These are phyloP conservation scores for Marcusenius ussheri DNA, from an alignment of 2,113 vertebrate species.

Conservation along the genomic window DNA sequence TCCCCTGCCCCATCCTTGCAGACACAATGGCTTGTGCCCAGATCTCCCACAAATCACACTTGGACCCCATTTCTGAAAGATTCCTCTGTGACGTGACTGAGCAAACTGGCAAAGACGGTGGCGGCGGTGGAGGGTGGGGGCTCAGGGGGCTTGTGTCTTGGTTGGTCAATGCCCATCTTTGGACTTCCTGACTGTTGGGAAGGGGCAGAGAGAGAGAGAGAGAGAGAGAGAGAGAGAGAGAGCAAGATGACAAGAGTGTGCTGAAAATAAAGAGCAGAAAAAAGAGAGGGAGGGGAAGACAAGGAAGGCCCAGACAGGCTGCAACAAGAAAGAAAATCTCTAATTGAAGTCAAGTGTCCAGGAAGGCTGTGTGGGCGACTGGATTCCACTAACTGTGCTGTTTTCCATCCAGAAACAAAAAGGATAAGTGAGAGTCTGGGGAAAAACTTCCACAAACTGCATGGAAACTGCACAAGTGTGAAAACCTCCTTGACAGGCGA, in stretches of 20 bases:
- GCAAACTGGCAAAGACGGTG: not conserved
- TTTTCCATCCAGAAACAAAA: conserved; percentile 51
- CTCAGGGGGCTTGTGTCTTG: not conserved
- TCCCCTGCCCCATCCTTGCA: not conserved
- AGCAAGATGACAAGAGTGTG: conserved; percentile 4
- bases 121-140: not conserved
- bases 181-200: not conserved
- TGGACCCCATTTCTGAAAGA: not conserved
- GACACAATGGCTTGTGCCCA: conserved; percentile 13
- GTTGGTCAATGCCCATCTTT: not conserved
- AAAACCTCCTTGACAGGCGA: conserved; percentile 52
- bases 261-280: not conserved
- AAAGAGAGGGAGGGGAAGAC: conserved; percentile 31
- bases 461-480: conserved; percentile 48
- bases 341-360: conserved; percentile 70
- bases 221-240: not conserved
- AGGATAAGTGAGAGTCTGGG: conserved; percentile 18
- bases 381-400: conserved; percentile 55
- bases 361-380: conserved; percentile 55
- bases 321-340: conserved; percentile 65
- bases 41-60: conserved; percentile 13
- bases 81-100: not conserved
- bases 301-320: conserved; percentile 61
- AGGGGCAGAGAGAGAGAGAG: not conserved
- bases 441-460: conserved; percentile 25